Evolutionary conservation across 2,888 invertebrate species (phyloP), one percentile per base, ranked within the genome.

Genomic region (Heliconius ismenius): DNA sequence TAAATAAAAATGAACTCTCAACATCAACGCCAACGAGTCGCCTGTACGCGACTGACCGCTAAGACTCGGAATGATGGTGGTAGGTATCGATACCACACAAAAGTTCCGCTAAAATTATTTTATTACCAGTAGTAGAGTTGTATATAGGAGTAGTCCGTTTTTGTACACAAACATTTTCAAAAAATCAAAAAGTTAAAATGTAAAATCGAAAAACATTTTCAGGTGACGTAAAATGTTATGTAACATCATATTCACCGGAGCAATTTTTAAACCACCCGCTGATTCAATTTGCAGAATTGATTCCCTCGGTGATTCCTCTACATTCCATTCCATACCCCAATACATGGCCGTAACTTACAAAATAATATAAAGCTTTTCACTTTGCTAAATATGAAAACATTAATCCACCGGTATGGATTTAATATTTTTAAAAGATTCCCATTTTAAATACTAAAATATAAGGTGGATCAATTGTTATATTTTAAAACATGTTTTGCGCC

Each of bases 241-340:
- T 77, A 39, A 69, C 76, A 78, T 79, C 68, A 77, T 77, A 79
- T 78, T 67, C 75, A 69, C 78, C 67, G 79, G 79, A 81, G 79
- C 80, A 79, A 79, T 76, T 76, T 79, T 80, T 76, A 76, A 78
- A 79, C 79, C 79, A 73, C 72, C 75, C 75, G 73, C 78, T 81
- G 81, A 83, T 82, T 81, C 81, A 81, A 83, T 83, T 82, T 82
- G 80, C 79, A 78, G 79, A 81, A 83, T 82, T 82, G 81, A 82
- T 82, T 81, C 81, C 80, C 81, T 70, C 73, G 69, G 43, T 78
- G 77, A 73, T 73, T 74, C 75, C 36, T 73, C 75, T 69, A 76
- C 39, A 11, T 11, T 39, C 39, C 39, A 72, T 72, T 60, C 76
- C 63, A 58, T 75, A 54, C 72, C 54, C 54, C 76, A 72, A 72